Conservation (phyloP, 2,797 vertebrate species). For the Pipistrellus pygmaeus region DNA sequence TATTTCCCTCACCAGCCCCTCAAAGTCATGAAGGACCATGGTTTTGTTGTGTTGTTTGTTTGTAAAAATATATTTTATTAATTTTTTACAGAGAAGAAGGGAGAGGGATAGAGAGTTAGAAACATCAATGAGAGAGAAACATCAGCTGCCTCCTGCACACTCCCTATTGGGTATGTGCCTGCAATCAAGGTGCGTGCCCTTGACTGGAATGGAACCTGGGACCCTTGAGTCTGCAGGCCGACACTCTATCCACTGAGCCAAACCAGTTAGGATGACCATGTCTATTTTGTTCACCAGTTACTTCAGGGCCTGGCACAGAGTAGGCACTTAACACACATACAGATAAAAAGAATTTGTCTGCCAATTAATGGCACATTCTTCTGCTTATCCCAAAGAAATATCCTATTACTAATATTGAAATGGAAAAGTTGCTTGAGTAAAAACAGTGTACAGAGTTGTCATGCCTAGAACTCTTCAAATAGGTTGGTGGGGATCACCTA, state of each 20-base stretch:
- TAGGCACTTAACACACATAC: not conserved
- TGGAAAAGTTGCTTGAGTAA: not conserved
- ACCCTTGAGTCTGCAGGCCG: too few species aligned
- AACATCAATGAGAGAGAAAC: too few species aligned
- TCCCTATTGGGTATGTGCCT: too few species aligned
- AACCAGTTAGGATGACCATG: not conserved
- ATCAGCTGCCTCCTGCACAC: too few species aligned
- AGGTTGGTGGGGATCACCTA: not conserved
- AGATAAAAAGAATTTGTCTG: not conserved
- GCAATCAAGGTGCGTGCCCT: too few species aligned
- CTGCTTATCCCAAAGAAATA: slow-evolving; percentile 21
- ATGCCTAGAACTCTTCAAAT: not conserved
- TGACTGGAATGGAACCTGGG: too few species aligned
- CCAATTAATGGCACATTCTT: not conserved
- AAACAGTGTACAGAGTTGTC: not conserved
- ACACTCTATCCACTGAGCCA: too few species aligned
- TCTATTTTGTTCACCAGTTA: not conserved
- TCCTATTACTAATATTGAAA: not conserved
- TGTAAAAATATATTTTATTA: too few species aligned
- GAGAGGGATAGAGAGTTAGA: too few species aligned
- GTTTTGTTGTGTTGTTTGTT: too few species aligned
- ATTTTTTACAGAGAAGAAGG: too few species aligned
- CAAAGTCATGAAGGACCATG: not conserved
- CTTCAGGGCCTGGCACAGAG: not conserved
- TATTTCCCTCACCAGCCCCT: not conserved